Percentiles rank a stretch among this genome's conserved stretches.
Evolutionary conservation across 2,888 invertebrate species (phyloP).

Genomic region (Bombylius discolor): DNA sequence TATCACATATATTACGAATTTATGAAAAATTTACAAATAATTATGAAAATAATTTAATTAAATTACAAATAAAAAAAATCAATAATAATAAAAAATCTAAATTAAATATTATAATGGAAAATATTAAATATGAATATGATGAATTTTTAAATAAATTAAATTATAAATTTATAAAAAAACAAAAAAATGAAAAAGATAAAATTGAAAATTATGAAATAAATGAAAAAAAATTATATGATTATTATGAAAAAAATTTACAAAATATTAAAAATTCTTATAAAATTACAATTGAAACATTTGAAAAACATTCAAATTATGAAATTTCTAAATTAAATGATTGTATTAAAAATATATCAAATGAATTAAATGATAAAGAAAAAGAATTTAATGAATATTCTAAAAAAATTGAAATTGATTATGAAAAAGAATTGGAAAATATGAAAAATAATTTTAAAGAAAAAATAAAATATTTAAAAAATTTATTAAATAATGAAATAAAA

Average conservation of each 20-base stretch:
- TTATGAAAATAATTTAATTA: neutral
- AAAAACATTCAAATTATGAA: neutral
- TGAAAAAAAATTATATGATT: conserved; percentile 25
- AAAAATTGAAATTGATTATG: neutral
- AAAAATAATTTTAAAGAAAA: neutral
- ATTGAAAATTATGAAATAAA: conserved; percentile 45
- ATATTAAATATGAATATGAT: conserved; percentile 55
- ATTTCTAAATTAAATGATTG: too few species aligned
- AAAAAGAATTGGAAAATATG: neutral
- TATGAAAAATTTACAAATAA: neutral
- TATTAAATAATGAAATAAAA: neutral
- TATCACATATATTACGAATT: neutral
- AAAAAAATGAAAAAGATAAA: neutral
- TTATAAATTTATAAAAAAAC: neutral
- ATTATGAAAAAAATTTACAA: neutral
- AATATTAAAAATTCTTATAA: neutral
- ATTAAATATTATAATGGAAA: conserved; percentile 55
- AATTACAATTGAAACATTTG: neutral
- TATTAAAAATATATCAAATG: neutral
- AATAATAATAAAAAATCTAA: neutral
- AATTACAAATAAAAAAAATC: neutral
- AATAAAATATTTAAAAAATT: too few species aligned
- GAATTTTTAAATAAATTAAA: conserved; percentile 48
- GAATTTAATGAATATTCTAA: neutral
- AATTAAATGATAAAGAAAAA: neutral